Base-by-base conservation (phyloP, 2,797 vertebrate species). In the Manis pentadactyla region DNA sequence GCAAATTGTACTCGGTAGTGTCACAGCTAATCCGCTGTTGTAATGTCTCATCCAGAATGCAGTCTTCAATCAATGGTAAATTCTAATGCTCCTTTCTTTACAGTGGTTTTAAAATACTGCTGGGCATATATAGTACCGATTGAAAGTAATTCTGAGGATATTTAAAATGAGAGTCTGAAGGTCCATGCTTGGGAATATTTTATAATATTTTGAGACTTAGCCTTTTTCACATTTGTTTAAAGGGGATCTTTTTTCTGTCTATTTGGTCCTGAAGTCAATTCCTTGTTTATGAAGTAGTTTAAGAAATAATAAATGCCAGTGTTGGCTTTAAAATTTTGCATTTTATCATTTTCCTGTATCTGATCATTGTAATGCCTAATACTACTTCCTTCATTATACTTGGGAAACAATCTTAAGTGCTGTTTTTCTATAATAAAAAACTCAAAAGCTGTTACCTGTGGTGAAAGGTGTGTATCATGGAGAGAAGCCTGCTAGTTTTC, bases 41-140 rank as follows among this genome's bases (percentile, higher is more conserved):
- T 98, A 99, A 99, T 13, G 99, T 99, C 89, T 99, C 99, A 0
- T 99, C 99, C 0, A 99, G 99, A 97, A 99, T 99, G 99, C 99
- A 99, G 98, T 99, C 99, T 93, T 99, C 99, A 96, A 99, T 99
- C 97, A 99, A 99, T 97, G 99, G 99, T 99, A 98, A 98, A 74
- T 61, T 97, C 74, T 46, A 90, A 82, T 92, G 51, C 55, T 64
- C 55, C 4, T 53, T 93, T 87, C 68, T 93, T 97, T 82, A 51
- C 39, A 51, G 34, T 93, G 63, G 42, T 42, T 71, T 95, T 69
- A 63, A 86, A 89, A 2, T 77, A 87, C 21, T 92, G 27, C n/a
- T 82, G 39, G 14, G 14, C 14, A 18, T 89, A 29, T 25, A 10
- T 86, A 81, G 34, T 94, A 61, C 31, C 93, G 66, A 91, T 91